Evolutionary conservation across 2,888 invertebrate genomes (phyloP).

Genomic region (Pachydiplax longipennis): DNA sequence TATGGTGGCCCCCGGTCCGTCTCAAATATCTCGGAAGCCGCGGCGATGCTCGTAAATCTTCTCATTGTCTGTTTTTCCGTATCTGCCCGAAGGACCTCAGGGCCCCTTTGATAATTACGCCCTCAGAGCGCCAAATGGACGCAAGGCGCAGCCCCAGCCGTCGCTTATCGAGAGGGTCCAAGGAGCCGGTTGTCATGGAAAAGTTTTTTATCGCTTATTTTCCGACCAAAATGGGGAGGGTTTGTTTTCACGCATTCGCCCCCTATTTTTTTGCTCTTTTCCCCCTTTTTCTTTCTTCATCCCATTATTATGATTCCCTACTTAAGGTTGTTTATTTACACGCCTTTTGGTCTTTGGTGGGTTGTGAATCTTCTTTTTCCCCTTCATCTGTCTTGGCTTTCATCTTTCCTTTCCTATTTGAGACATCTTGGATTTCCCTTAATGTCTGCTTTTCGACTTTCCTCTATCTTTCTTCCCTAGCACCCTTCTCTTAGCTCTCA

Average conservation of each 20-base stretch:
- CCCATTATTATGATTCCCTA: not conserved
- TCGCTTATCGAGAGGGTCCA: slow-evolving; percentile 11
- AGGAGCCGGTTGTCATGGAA: not conserved
- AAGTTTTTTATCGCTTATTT: not conserved
- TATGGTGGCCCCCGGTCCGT: not conserved
- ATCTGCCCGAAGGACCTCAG: not conserved
- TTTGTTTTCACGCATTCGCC: not conserved
- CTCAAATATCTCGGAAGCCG: not conserved
- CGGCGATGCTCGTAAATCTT: not conserved
- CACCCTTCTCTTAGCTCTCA: not conserved
- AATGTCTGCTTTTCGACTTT: not conserved
- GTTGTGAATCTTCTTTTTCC: not conserved
- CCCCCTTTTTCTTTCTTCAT: not conserved
- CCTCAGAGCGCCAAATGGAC: slow-evolving; percentile 7
- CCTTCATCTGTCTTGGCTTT: not conserved
- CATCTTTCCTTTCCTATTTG: not conserved
- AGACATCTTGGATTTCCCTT: not conserved
- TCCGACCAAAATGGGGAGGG: not conserved
- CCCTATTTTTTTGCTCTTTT: not conserved
- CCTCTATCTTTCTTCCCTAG: not conserved
- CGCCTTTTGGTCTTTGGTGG: too few relatives aligned
- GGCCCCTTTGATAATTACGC: not conserved
- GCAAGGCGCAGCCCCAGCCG: slow-evolving; percentile 17
- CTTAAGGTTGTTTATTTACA: not conserved
- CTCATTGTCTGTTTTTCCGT: not conserved